Conservation (phyloP, 2,888 invertebrate genomes). For the Rhogogaster chlorosoma region DNA sequence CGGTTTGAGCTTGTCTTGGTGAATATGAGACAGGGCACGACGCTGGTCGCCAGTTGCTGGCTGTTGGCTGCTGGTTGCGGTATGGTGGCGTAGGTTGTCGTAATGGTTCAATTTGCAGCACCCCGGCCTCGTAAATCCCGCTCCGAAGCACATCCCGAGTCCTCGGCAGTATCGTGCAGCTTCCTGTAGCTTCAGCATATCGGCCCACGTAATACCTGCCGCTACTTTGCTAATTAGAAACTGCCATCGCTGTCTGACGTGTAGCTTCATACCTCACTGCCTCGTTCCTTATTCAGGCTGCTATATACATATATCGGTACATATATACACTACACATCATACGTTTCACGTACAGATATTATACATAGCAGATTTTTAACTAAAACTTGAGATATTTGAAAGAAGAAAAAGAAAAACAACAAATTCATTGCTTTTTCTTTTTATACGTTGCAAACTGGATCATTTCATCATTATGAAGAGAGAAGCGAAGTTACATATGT, state of each 20-base stretch:
- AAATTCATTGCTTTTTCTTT: neutral
- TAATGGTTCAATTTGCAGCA: slow-evolving; percentile 68
- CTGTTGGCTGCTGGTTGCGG: neutral
- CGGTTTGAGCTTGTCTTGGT: neutral
- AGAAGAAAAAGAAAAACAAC: too few relatives aligned
- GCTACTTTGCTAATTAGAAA: slow-evolving; percentile 72
- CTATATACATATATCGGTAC: neutral
- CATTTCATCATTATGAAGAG: neutral
- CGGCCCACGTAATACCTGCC: slow-evolving; percentile 58
- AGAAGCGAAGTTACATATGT: neutral
- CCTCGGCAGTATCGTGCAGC: neutral
- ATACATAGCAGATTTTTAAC: neutral
- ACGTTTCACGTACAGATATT: too few relatives aligned
- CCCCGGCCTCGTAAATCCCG: slow-evolving; percentile 59
- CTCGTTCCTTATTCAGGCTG: neutral
- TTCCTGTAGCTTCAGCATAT: slow-evolving; percentile 49
- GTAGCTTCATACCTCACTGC: neutral
- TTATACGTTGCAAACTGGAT: neutral
- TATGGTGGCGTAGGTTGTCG: slow-evolving; percentile 55
- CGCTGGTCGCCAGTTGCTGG: neutral
- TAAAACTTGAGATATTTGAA: neutral
- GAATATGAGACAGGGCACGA: slow-evolving; percentile 26
- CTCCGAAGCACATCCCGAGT: slow-evolving; percentile 12
- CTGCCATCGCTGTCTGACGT: slow-evolving; percentile 55
- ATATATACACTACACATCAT: neutral